These are phyloP conservation scores for Argynnis bischoffii DNA, from an alignment of 2,888 invertebrate genomes.

Conservation along the genomic window DNA sequence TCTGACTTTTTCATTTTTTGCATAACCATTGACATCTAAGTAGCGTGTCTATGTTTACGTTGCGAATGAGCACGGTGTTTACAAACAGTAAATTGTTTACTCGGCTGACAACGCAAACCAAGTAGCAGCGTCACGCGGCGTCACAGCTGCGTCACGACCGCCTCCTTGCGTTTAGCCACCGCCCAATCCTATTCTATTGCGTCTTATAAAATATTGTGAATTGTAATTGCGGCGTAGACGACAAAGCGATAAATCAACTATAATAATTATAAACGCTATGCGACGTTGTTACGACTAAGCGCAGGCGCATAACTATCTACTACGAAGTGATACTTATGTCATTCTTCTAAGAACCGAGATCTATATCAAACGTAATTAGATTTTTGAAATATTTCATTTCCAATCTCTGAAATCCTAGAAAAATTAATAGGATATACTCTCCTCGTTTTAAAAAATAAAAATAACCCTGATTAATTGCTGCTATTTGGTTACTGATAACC, in stretches of 20 bases:
- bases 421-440: too few species aligned
- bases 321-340: not conserved
- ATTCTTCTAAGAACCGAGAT: not conserved
- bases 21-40: slow-evolving; percentile 61
- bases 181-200: slow-evolving; percentile 67
- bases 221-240: slow-evolving; percentile 29
- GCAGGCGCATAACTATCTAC: slow-evolving; percentile 11
- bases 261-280: slow-evolving; percentile 22
- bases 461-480: too few species aligned
- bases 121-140: slow-evolving; percentile 53
- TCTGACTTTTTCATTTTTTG: slow-evolving; percentile 35
- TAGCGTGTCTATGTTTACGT: slow-evolving; percentile 73
- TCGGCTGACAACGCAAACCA: slow-evolving; percentile 55
- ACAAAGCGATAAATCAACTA: slow-evolving; percentile 29
- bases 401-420: too few species aligned
- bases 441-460: too few species aligned
- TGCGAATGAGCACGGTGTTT: slow-evolving; percentile 63
- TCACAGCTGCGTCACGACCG: slow-evolving; percentile 49
- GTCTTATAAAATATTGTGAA: slow-evolving; percentile 45
- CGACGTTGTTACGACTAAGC: slow-evolving; percentile 17
- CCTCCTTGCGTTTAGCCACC: slow-evolving; percentile 40
- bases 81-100: slow-evolving; percentile 78
- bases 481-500: too few species aligned
- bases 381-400: too few species aligned
- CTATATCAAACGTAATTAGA: too few species aligned